These are phyloP conservation scores for Arctopsyche grandis DNA, from an alignment of 1,140 invertebrate genomes.

Conservation along the genomic window DNA sequence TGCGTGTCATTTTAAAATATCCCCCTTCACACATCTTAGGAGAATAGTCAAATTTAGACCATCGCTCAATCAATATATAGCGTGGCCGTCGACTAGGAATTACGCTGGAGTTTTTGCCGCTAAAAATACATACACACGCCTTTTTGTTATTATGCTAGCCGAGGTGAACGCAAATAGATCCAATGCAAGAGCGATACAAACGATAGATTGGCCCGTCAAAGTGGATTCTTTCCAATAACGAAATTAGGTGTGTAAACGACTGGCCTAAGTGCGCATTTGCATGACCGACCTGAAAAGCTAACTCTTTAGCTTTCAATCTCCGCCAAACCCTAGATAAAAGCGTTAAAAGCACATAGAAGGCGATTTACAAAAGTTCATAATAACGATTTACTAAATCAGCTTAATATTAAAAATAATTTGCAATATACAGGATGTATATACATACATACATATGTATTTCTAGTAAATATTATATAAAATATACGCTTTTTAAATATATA, in stretches of 20 bases:
- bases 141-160: slow-evolving; percentile 37
- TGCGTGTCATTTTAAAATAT: slow-evolving; percentile 37
- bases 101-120: slow-evolving; percentile 40
- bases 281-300: too few species aligned
- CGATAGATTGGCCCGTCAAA: slow-evolving; percentile 17
- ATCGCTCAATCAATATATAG: slow-evolving; percentile 51
- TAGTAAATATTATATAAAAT: too few species aligned
- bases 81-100: slow-evolving; percentile 35
- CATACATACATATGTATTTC: not conserved
- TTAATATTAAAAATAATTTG: not conserved
- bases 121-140: slow-evolving; percentile 28
- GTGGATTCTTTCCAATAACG: slow-evolving; percentile 30
- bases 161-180: slow-evolving; percentile 30
- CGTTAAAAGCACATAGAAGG: too few species aligned
- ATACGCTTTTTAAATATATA: too few species aligned
- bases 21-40: slow-evolving; percentile 21
- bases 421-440: not conserved
- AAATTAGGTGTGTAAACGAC: not conserved
- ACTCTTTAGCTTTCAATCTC: too few species aligned
- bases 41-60: slow-evolving; percentile 50
- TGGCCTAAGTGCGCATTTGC: too few species aligned
- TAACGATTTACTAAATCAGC: too few species aligned
- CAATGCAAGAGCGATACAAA: not conserved
- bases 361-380: too few species aligned
- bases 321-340: too few species aligned